Base-by-base conservation (phyloP, 2,888 invertebrate genomes). In the Bhutanitis thaidina region DNA sequence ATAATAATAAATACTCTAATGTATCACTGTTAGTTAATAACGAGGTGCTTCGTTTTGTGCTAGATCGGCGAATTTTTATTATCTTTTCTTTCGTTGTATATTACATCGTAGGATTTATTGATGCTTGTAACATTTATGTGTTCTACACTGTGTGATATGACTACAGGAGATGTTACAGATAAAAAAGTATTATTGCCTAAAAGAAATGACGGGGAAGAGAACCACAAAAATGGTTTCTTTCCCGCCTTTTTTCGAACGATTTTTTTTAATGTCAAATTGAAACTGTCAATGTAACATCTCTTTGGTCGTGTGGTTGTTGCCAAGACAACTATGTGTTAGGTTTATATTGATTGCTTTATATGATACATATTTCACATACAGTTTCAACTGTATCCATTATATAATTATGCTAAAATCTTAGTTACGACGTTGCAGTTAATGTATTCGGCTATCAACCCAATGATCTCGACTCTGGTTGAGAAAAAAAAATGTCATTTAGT, bases 31-130 rank as follows among this genome's bases (percentile, higher is more conserved):
- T 68, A 67, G 63, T 68, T 64, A 61, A 57, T 64, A 53, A 61
- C 59, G 63, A 61, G 77, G 77, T 74, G 76, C 75, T 77, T 72
- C 59, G 63, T 69, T 70, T 66, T 59, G 73, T 74, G 74, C 73
- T 74, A 70, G 66, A 3, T 34, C 34, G 60, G 64, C 64, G 62
- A 58, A 20, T 57, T 62, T 62, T 62, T 36, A 41, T 30, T 47
- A 53, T 58, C 58, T 20, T 56, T 38, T 55, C 43, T 56, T 61
- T 77, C 73, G 67, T 77, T 77, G 74, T 78, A 74, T 72, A 71
- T 69, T 77, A 68, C 64, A 67, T 67, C 69, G 69, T 76, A 74
- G 72, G 71, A 64, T 63, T 73, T 69, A 69, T 70, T 65, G 20
- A 66, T 69, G 73, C 76, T 77, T 78, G 66, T 56, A 67, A 69